phyloP scores from a whole-genome alignment of 2,797 vertebrate genomes.

The Picus viridis region DNA sequence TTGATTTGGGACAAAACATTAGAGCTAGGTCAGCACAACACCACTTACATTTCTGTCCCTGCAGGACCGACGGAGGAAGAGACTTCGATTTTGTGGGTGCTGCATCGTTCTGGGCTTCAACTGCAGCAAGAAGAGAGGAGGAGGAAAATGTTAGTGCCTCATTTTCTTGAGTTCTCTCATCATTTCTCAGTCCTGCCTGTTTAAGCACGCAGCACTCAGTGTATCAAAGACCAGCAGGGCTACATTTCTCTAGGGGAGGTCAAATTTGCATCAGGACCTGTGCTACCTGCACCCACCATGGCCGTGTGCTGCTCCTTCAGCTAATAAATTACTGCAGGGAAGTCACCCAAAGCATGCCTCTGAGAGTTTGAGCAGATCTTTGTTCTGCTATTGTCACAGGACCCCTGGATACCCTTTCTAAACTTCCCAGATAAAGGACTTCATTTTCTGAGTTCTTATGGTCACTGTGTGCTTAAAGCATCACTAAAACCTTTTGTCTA shows the following conservation, averaged over 20 bases:
- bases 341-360: not conserved
- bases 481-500: not conserved
- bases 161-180: not conserved
- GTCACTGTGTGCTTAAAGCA: not conserved
- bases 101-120: constrained; percentile 33
- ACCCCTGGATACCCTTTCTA: not conserved
- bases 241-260: not conserved
- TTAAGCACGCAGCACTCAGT: not conserved
- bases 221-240: not conserved
- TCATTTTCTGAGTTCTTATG: not conserved
- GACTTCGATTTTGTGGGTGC: not conserved
- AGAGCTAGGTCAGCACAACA: not conserved
- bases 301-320: not conserved
- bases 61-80: not conserved
- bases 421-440: not conserved
- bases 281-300: not conserved
- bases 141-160: not conserved
- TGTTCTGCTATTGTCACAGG: not conserved
- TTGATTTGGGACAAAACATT: not conserved
- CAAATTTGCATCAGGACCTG: not conserved
- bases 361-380: not conserved
- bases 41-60: constrained; percentile 43
- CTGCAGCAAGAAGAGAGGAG: constrained; percentile 11
- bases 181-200: not conserved
- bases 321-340: not conserved